Conservation (phyloP, 2,113 vertebrate genomes). For the Pogonocichla stellata region DNA sequence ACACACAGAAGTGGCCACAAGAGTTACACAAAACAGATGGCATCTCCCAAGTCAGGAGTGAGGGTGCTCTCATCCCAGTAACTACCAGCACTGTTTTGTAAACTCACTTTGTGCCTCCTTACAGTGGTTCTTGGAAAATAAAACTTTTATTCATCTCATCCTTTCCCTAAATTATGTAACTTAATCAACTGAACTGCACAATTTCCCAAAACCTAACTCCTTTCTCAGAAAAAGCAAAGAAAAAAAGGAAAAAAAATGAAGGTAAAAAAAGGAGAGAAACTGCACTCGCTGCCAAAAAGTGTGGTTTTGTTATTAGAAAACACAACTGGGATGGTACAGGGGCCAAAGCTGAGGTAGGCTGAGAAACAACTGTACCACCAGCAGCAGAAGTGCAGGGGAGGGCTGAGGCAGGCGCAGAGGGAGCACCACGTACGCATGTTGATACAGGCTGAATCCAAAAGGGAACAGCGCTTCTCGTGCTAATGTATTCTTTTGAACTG, state of each 20-base stretch:
- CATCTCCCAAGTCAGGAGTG: not conserved
- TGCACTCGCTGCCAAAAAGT: not conserved
- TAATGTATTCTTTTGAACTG: not conserved
- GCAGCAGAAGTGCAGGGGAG: not conserved
- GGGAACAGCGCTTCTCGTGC: not conserved
- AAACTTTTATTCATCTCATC: not conserved
- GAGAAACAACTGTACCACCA: not conserved
- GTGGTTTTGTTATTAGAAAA: not conserved
- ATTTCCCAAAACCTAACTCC: not conserved
- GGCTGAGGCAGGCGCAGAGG: not conserved
- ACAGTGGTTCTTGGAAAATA: not conserved
- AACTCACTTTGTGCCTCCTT: not conserved
- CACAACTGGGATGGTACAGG: not conserved
- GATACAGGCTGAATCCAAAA: not conserved
- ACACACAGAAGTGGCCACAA: not conserved
- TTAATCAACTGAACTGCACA: not conserved
- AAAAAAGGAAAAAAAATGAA: rapidly evolving
- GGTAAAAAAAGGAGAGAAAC: not conserved
- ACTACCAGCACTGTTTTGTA: not conserved
- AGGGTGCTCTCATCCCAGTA: not conserved
- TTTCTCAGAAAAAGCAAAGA: not conserved
- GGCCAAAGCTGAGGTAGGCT: not conserved
- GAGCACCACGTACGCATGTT: not conserved
- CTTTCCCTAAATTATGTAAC: not conserved
- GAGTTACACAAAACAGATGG: not conserved